Evolutionary conservation across 2,888 invertebrate genomes (phyloP), one percentile per base, ranked within the genome.

Genomic region (Altica lythri): DNA sequence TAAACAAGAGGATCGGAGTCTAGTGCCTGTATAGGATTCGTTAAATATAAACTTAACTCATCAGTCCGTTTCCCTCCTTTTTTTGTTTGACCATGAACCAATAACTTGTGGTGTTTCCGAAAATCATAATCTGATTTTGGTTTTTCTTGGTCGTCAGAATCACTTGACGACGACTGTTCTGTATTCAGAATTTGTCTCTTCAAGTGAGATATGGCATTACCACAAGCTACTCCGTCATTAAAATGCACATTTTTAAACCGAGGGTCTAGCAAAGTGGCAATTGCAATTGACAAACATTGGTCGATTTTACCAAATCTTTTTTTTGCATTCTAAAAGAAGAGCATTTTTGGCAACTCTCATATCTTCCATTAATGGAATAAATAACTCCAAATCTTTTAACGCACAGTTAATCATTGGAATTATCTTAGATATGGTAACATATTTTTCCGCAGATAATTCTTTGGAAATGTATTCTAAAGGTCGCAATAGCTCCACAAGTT

Each of bases 91-190:
- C 22, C 22, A 22, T 22, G 22, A 22, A 8, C 22, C 22, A 22
- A 22, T 22, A 22, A 22, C 22, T 22, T 22, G 8, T 22, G 22
- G 8, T 22, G 22, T 8, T 22, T 22, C 22, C 32, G n/a, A 32
- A 32, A 32, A 32, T 32, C 32, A 12, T 32, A 32, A 32, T 32
- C n/a, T 5, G 5, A 4, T 32, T 25, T 25, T 25, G n/a, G n/a
- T n/a, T n/a, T n/a, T n/a, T 32, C n/a, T 32, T n/a, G 5, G 4
- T 32, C 13, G 4, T 32, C 32, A 4, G 32, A 32, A 10, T 32
- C 32, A 32, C 32, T 32, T 32, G 32, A 32, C n/a, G 32, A 32
- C 4, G 32, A 32, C 13, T 12, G 4, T 32, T 32, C 32, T 32
- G n/a, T 32, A 5, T 4, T 32, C 10, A 32, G 4, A 4, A 32